These are phyloP conservation scores for Desmophyllum pertusum DNA, from an alignment of 92 coral and sea anemone genomes.

Conservation along the genomic window DNA sequence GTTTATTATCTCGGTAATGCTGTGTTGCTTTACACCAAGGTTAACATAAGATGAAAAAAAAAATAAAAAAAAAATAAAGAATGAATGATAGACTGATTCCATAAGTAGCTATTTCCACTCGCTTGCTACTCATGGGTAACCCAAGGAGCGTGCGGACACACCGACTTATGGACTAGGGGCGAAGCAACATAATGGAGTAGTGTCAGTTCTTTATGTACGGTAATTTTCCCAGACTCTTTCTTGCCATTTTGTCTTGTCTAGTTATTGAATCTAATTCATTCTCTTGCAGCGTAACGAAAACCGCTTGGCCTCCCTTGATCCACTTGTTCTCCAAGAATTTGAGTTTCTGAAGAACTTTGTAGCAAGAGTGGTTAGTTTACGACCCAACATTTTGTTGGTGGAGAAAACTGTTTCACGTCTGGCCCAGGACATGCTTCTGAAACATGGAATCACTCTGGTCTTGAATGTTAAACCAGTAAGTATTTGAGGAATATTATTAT, in stretches of 20 bases:
- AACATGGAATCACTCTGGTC: constrained; percentile 87
- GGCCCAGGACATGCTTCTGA: constrained; percentile 91
- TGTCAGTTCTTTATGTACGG: no score
- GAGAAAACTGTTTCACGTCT: constrained; percentile 96
- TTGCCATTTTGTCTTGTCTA: not conserved
- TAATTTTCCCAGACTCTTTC: no score
- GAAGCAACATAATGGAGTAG: no score
- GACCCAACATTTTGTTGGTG: constrained; percentile 87
- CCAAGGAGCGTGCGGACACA: no score
- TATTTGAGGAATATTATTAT: not conserved
- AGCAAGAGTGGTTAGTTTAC: constrained; percentile 79
- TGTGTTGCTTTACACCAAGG: no score
- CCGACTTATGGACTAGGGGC: no score
- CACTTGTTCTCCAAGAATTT: constrained; percentile 85
- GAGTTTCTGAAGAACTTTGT: constrained; percentile 95
- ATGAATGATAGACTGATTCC: no score
- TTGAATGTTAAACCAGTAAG: constrained; percentile 94
- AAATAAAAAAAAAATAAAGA: no score
- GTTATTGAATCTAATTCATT: not conserved
- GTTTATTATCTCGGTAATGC: no score
- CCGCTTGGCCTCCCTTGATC: constrained; percentile 92
- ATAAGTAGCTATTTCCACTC: no score
- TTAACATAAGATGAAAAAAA: no score
- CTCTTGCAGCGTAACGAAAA: constrained; percentile 85
- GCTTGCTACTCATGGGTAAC: no score